Base-by-base conservation (phyloP, 2,113 vertebrate species). In the Macrotus californicus region DNA sequence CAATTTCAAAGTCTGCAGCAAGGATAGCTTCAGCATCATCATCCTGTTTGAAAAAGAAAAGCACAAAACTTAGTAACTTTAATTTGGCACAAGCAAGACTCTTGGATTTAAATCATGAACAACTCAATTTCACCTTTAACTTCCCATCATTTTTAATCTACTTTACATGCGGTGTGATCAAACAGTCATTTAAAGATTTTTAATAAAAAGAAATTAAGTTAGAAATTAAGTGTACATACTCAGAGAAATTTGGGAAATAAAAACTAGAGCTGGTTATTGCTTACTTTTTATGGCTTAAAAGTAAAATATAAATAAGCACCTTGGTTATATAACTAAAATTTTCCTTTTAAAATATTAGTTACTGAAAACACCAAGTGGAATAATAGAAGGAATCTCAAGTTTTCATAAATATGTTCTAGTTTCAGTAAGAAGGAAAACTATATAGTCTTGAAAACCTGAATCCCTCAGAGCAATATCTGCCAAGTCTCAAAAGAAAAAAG, bases 1-100 rank as follows among this genome's bases (percentile, higher is more conserved):
- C 99, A n/a, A 99, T 99, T 98, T 99, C 99, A 94, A 99, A 99
- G 97, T 99, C 99, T 77, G 99, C 99, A 85, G 99, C 99, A 75
- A 99, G 98, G 87, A 99, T 98, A 3, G 99, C 99, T 98, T 99
- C 99, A 0, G 99, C 98, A 98, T 99, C 99, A 97, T 99, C 99
- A 79, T 99, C 99, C 99, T 99, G 96, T 90, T 83, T 94, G 5
- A 2, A 69, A 92, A 54, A 48, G 0, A 72, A 69, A 94, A 81
- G 14, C 34, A 95, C 12, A 85, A 56, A 50, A 83, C 61, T 61
- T 86, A 77, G 10, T 14, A 88, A 93, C 3, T 94, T 12, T 61
- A 67, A 86, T 26, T 39, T 39, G 43, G 50, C 18, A 19, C 39
- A 41, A 77, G 21, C 21, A 18, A 64, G 21, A 93, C 3, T 70